Percentiles rank a stretch among this genome's conserved stretches.
These are phyloP conservation scores for Lepidonotus clava DNA, from an alignment of 2,888 invertebrate genomes.

Conservation along the genomic window DNA sequence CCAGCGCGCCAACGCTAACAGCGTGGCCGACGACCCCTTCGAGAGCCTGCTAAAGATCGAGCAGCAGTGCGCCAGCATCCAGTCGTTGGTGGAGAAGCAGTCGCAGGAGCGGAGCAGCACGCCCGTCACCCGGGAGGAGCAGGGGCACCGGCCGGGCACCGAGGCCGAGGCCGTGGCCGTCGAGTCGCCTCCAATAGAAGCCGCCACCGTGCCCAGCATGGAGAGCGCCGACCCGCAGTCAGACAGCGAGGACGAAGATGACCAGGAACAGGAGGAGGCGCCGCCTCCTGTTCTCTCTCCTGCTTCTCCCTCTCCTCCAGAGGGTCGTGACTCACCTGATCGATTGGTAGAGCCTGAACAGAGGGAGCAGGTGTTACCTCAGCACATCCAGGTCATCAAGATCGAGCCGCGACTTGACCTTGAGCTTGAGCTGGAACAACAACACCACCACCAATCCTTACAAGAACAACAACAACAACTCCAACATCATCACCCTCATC, in stretches of 20 bases:
- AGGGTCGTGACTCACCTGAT: too few relatives aligned
- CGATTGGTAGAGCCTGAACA: background rate
- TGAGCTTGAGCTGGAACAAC: background rate
- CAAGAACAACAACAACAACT: conserved; percentile 5
- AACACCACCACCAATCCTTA: background rate
- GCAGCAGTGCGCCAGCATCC: conserved; percentile 81
- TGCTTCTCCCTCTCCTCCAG: too few relatives aligned
- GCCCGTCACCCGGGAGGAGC: background rate
- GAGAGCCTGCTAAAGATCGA: conserved; percentile 82
- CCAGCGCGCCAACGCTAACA: background rate
- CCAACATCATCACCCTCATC: background rate
- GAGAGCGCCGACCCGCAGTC: background rate
- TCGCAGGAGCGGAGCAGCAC: conserved; percentile 22
- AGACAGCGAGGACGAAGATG: conserved; percentile 5
- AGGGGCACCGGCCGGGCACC: background rate
- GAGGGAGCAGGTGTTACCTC: too few relatives aligned
- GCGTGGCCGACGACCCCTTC: conserved; percentile 59
- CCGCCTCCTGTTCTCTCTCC: too few relatives aligned
- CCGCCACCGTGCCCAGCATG: conserved; percentile 1
- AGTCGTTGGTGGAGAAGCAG: conserved; percentile 69
- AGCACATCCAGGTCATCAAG: conserved; percentile 36
- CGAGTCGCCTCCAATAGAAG: background rate
- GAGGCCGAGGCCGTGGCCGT: conserved; percentile 17
- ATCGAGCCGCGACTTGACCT: conserved; percentile 29
- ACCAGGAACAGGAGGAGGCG: background rate